Base-by-base conservation (phyloP, 2,888 invertebrate genomes). In the Proisotoma minuta region DNA sequence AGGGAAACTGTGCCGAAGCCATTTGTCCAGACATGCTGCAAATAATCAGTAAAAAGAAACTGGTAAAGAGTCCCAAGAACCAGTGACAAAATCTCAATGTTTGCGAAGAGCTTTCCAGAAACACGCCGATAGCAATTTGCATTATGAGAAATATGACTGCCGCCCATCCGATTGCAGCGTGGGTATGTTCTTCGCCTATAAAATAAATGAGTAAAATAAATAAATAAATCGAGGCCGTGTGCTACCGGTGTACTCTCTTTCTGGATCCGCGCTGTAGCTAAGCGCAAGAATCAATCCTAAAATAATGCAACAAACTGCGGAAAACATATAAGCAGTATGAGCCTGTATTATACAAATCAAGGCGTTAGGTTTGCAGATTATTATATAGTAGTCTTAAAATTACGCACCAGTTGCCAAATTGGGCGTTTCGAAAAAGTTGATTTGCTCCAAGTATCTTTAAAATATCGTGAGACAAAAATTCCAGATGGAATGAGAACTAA, bases 381-480 rank as follows among this genome's bases (percentile, higher is more conserved):
- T 5, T 29, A 20, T 10, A 15, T 26, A 23, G 20, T 34, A 34
- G 3, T 40, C 28, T 8, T 34, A 34, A 34, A 3, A 26, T 20
- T 43, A 26, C 43, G 18, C 57, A 67, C 67, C 18, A 62, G 49
- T 58, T 57, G 57, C 67, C 67, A 67, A 8, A 64, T 23, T 27
- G 64, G 48, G 24, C 29, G 54, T 15, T 58, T 53, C n/a, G 48
- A 67, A 43, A 61, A 48, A 12, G 58, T 53, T 12, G 60, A 2
- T 5, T 29, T 23, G 24, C 57, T 62, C 54, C 57, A 65, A 1
- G 67, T 62, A 39, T 67, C 67, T 24, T 67, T 67, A 23, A 67
- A 60, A 49, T 67, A 67, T 40, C 67, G 48, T 2, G 67, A 43
- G 18, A 65, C 50, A 18, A 60, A 60, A 15, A 67, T 50, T 24